Conservation (phyloP, 2,888 invertebrate genomes). For the Drosophila mulleri region DNA sequence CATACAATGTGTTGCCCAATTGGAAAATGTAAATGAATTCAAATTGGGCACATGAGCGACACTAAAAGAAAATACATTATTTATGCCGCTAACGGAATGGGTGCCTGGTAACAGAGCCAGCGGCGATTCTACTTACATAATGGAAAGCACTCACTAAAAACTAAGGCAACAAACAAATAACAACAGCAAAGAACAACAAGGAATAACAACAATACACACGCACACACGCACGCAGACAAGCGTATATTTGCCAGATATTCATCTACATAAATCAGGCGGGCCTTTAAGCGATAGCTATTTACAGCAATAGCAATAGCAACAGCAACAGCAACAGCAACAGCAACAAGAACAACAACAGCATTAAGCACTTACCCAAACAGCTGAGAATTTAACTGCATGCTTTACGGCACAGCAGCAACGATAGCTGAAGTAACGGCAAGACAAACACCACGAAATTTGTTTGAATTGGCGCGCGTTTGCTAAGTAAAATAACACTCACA, state of each 20-base stretch:
- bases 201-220: slow-evolving; percentile 19
- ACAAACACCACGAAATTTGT: slow-evolving; percentile 30
- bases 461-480: slow-evolving; percentile 48
- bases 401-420: slow-evolving; percentile 27
- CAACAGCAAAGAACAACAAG: slow-evolving; percentile 16
- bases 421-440: slow-evolving; percentile 22
- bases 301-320: slow-evolving; percentile 5
- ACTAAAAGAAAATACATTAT: slow-evolving; percentile 23
- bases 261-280: slow-evolving; percentile 41
- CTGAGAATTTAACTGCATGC: slow-evolving; percentile 51
- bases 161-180: slow-evolving; percentile 35
- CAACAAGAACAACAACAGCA: slow-evolving; percentile 9
- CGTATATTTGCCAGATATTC: slow-evolving; percentile 17
- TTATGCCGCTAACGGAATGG: slow-evolving; percentile 38
- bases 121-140: slow-evolving; percentile 49
- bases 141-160: slow-evolving; percentile 27
- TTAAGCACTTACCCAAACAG: slow-evolving; percentile 38
- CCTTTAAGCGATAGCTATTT: slow-evolving; percentile 11
- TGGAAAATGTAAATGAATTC: slow-evolving; percentile 1
- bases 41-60: slow-evolving; percentile 12
- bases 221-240: slow-evolving; percentile 7
- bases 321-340: not conserved
- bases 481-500: slow-evolving; percentile 12
- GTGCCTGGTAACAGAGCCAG: slow-evolving; percentile 49
- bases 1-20: not conserved